Evolutionary conservation across 1,140 invertebrate genomes (phyloP).

Genomic region (Calliopsis andreniformis): DNA sequence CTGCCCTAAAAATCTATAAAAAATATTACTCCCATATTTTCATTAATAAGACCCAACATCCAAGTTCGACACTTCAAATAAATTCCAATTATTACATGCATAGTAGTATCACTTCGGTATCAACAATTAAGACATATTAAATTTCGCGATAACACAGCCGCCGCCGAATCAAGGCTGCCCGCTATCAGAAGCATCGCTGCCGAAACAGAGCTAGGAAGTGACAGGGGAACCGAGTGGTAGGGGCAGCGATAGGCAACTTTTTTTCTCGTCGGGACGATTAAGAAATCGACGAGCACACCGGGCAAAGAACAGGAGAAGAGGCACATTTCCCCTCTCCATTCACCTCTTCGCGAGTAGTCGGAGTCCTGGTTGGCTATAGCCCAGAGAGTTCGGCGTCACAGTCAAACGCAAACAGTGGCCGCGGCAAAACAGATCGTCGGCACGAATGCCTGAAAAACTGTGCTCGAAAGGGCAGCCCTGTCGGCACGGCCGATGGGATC

Average conservation of each 20-base stretch:
- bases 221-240: too few relatives aligned
- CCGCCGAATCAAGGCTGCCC: neutral
- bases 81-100: too few relatives aligned
- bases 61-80: too few relatives aligned
- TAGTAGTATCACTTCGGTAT: too few relatives aligned
- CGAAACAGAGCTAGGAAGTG: neutral
- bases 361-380: conserved; percentile 54
- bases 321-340: conserved; percentile 56
- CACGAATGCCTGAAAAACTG: conserved; percentile 44
- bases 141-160: conserved; percentile 6
- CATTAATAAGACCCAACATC: too few relatives aligned
- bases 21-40: too few relatives aligned
- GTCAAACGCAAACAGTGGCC: conserved; percentile 67
- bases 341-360: conserved; percentile 54
- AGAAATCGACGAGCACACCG: conserved; percentile 46
- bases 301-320: conserved; percentile 52
- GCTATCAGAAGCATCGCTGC: conserved; percentile 6
- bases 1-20: too few relatives aligned
- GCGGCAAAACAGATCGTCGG: conserved; percentile 52
- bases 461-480: neutral
- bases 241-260: neutral
- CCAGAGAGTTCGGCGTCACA: conserved; percentile 55
- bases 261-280: conserved; percentile 15
- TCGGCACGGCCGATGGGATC: neutral
- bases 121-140: neutral